A percentile compares a stretch with the other conserved stretches of the same genome.
phyloP scores from a whole-genome alignment of 2,113 vertebrate genomes.

The Motacilla alba region DNA sequence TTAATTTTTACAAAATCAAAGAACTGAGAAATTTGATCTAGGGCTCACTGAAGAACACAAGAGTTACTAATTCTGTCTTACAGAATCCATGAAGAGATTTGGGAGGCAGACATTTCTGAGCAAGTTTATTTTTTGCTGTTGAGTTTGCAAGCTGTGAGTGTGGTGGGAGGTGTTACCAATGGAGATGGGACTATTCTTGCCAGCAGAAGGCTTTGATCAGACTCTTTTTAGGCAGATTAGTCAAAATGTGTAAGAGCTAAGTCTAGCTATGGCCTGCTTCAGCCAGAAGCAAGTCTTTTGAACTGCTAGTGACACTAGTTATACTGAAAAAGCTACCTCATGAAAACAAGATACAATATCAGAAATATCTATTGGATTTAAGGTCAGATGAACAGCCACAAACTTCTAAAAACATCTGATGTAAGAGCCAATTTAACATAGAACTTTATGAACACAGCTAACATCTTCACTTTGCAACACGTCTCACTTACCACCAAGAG shows the following conservation, averaged over 20 bases:
- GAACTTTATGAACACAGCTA: background rate
- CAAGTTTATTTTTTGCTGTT: background rate
- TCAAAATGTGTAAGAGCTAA: background rate
- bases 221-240: background rate
- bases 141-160: background rate
- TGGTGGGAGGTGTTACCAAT: background rate
- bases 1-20: background rate
- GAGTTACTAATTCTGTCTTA: background rate
- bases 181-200: background rate
- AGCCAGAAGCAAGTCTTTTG: background rate
- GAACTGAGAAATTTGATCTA: background rate
- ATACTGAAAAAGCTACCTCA: background rate
- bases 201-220: background rate
- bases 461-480: background rate
- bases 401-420: background rate
- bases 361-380: background rate
- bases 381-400: background rate
- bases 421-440: background rate
- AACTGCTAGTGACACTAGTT: background rate
- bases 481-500: conserved; percentile 87
- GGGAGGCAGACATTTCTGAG: background rate
- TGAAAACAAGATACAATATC: background rate
- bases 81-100: background rate
- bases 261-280: background rate
- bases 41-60: background rate